These are phyloP conservation scores for Suricata suricatta DNA, from an alignment of 2,113 vertebrate species.

Conservation along the genomic window DNA sequence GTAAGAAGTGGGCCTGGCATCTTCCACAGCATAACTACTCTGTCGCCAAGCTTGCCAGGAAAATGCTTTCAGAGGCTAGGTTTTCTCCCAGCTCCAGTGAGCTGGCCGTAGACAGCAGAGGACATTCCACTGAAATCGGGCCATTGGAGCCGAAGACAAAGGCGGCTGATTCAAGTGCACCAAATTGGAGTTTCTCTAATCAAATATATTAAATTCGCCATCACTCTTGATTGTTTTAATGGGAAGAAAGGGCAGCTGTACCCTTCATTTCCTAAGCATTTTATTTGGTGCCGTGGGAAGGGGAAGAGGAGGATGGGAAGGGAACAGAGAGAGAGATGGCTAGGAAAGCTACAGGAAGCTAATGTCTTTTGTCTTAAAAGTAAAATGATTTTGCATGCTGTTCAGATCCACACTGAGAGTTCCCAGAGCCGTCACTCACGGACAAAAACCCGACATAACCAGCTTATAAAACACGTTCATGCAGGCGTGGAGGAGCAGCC, in stretches of 20 bases:
- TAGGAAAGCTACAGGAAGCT: slow-evolving; percentile 51
- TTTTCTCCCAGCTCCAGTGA: slow-evolving; percentile 39
- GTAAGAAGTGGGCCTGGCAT: slow-evolving; percentile 12
- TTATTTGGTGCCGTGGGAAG: slow-evolving; percentile 28
- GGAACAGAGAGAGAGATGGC: background rate
- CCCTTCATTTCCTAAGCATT: slow-evolving; percentile 56
- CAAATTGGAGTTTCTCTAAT: slow-evolving; percentile 61
- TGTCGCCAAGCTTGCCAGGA: slow-evolving; percentile 33
- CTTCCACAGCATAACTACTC: background rate
- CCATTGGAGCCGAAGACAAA: slow-evolving; percentile 50
- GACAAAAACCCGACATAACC: background rate
- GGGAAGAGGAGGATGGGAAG: background rate
- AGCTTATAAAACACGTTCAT: background rate
- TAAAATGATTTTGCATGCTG: slow-evolving; percentile 62
- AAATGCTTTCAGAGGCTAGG: background rate
- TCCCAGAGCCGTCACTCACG: slow-evolving; percentile 7
- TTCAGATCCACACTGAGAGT: slow-evolving; percentile 25
- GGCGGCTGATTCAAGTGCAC: slow-evolving; percentile 49
- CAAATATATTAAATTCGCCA: slow-evolving; percentile 70
- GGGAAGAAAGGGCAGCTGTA: slow-evolving; percentile 75
- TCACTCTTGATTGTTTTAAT: slow-evolving; percentile 72
- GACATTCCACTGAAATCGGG: slow-evolving; percentile 59
- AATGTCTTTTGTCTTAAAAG: slow-evolving; percentile 65
- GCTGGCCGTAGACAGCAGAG: slow-evolving; percentile 54
- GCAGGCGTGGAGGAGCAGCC: background rate